Conservation (phyloP, 2,797 vertebrate genomes). For the Coregonus sp. region DNA sequence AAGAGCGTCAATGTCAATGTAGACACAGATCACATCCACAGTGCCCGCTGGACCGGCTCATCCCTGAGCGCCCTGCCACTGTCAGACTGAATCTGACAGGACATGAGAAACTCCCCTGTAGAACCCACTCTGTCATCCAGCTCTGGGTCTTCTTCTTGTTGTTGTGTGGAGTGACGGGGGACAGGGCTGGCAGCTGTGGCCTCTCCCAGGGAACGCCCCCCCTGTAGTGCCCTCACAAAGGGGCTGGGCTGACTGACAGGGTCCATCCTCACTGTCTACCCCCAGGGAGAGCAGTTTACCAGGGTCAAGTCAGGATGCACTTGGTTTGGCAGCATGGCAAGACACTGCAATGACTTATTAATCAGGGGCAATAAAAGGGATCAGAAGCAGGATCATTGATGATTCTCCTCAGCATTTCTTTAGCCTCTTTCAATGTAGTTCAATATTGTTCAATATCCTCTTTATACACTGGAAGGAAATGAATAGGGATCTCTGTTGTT, state of each 20-base stretch:
- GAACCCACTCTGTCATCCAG: background rate
- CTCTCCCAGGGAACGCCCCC: conserved; percentile 3
- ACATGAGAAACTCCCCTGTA: background rate
- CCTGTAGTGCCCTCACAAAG: background rate
- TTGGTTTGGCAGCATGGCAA: background rate
- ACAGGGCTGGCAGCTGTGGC: background rate
- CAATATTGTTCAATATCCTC: background rate
- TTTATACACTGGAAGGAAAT: background rate
- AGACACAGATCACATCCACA: background rate
- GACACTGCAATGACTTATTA: background rate
- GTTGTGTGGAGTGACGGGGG: conserved; percentile 19
- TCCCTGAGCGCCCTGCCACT: background rate
- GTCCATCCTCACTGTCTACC: background rate
- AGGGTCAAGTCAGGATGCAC: background rate
- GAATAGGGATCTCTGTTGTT: conserved; percentile 2
- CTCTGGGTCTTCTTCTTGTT: background rate
- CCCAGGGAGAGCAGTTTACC: background rate
- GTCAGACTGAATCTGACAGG: background rate
- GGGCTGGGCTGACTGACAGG: background rate
- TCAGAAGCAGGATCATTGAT: background rate
- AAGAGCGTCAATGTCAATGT: too few species aligned
- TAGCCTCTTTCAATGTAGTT: background rate
- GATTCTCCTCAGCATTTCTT: background rate
- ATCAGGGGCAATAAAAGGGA: background rate
- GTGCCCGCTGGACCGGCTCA: background rate